Conservation (phyloP, 2,888 invertebrate genomes). For the Eutolmus rufibarbis region DNA sequence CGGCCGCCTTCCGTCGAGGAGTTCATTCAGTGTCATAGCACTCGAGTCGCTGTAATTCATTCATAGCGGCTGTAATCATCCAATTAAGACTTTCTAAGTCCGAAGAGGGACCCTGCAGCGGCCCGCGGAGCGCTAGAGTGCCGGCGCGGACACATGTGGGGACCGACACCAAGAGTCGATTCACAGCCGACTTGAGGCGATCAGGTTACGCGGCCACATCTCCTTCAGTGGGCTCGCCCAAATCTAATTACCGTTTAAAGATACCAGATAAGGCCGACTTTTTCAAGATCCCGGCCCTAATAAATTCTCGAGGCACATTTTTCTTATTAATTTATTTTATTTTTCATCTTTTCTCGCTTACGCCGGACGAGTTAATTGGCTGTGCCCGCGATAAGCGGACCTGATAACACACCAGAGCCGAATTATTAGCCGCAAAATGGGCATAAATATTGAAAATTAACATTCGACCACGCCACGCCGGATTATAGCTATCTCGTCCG, state of each 20-base stretch:
- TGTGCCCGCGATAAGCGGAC: not conserved
- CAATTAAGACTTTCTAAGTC: slow-evolving; percentile 33
- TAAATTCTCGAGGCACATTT: slow-evolving; percentile 1
- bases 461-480: not conserved
- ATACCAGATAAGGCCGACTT: slow-evolving; percentile 18
- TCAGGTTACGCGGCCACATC: not conserved
- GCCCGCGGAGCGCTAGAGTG: not conserved
- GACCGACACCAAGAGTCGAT: not conserved
- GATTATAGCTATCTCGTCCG: not conserved
- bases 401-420: slow-evolving; percentile 17
- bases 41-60: slow-evolving; percentile 32
- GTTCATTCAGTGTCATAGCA: slow-evolving; percentile 36
- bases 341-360: not conserved
- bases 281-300: not conserved
- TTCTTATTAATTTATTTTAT: not conserved
- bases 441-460: slow-evolving; percentile 16
- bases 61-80: slow-evolving; percentile 38
- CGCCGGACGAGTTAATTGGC: slow-evolving; percentile 13
- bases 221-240: slow-evolving; percentile 7
- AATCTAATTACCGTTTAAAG: slow-evolving; percentile 38
- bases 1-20: not conserved
- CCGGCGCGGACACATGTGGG: not conserved
- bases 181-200: slow-evolving; percentile 13
- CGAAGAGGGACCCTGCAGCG: not conserved
- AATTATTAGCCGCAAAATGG: slow-evolving; percentile 5